Evolutionary conservation across 2,888 invertebrate genomes (phyloP).

Genomic region (Drosophila gaucha): DNA sequence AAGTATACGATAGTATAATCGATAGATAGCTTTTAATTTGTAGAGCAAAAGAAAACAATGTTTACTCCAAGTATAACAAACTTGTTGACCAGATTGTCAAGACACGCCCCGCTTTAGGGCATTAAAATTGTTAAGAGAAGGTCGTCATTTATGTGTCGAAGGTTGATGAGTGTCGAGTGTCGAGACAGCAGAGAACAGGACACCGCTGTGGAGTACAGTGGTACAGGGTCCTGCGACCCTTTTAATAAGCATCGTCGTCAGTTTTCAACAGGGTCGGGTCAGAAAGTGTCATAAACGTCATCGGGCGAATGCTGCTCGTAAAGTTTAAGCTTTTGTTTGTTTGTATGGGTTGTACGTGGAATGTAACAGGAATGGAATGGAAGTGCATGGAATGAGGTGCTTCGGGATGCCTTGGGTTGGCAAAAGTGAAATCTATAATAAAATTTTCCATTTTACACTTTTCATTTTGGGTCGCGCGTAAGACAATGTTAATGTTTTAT

Average conservation of each 20-base stretch:
- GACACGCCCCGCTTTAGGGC: slow-evolving; percentile 5
- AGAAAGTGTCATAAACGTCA: slow-evolving; percentile 66
- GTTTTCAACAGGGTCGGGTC: slow-evolving; percentile 43
- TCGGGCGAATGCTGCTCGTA: slow-evolving; percentile 56
- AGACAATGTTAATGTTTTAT: slow-evolving; percentile 34
- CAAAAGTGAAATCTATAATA: slow-evolving; percentile 72
- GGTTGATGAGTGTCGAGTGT: slow-evolving; percentile 11
- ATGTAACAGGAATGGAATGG: background rate
- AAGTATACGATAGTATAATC: no score
- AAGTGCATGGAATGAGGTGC: background rate
- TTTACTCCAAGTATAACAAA: slow-evolving; percentile 5
- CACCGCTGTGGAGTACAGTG: background rate
- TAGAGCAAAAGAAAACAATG: background rate
- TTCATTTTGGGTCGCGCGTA: slow-evolving; percentile 30
- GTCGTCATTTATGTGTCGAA: slow-evolving; percentile 8
- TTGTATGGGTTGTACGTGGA: slow-evolving; percentile 9
- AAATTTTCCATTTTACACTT: slow-evolving; percentile 56
- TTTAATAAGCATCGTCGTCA: slow-evolving; percentile 58
- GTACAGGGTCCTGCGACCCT: slow-evolving; percentile 27
- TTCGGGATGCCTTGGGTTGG: background rate
- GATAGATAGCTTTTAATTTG: no score
- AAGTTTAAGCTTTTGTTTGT: slow-evolving; percentile 42
- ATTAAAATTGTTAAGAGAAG: slow-evolving; percentile 16
- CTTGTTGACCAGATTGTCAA: slow-evolving; percentile 17
- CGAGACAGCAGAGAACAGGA: background rate